Conservation (phyloP, 2,113 vertebrate genomes). For the Dinomys branickii region DNA sequence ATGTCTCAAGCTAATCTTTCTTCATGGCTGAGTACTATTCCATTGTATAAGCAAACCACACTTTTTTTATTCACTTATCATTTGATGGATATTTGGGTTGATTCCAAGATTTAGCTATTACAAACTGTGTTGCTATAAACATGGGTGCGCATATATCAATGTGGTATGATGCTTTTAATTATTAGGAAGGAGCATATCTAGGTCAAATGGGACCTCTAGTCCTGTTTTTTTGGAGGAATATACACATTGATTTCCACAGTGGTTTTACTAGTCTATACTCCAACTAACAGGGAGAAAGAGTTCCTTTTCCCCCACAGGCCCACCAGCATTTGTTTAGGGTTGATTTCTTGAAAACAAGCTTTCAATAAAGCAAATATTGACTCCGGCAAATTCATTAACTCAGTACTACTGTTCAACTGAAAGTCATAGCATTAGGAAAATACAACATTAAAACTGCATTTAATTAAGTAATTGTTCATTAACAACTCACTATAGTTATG, state of each 20-base stretch:
- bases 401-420: neutral
- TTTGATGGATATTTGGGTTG: neutral
- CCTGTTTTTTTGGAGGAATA: neutral
- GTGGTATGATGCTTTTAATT: neutral
- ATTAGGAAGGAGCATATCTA: too few species aligned
- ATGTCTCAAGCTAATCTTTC: neutral
- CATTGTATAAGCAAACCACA: neutral
- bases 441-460: neutral
- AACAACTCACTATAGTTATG: neutral
- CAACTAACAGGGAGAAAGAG: neutral
- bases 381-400: neutral
- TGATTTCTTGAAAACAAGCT: neutral
- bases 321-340: neutral
- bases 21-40: neutral
- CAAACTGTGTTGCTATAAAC: neutral
- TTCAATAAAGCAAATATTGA: neutral
- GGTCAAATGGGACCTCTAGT: neutral
- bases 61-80: neutral
- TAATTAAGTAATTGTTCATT: neutral
- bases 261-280: neutral
- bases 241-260: neutral
- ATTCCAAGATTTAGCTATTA: neutral
- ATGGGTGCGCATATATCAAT: neutral
- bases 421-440: neutral
- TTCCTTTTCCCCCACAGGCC: neutral